Evolutionary conservation across 2,113 vertebrate species (phyloP).

Genomic region (Platysternon megacephalum): DNA sequence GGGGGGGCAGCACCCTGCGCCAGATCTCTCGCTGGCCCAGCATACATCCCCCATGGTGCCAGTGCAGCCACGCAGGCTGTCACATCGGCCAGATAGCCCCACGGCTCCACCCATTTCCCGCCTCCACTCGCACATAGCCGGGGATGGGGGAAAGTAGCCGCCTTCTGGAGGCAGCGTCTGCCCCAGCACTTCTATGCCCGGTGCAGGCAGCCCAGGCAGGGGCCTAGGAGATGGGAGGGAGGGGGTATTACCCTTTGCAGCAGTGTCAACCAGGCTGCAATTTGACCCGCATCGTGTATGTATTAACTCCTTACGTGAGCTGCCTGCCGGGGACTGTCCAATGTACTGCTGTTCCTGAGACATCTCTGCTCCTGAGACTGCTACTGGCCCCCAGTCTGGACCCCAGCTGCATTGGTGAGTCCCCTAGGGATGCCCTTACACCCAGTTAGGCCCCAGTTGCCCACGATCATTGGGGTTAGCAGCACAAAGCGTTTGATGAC

Average conservation of each 20-base stretch:
- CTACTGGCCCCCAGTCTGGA: background rate
- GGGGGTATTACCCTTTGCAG: background rate
- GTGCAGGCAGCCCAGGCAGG: no score
- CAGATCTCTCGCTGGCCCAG: no score
- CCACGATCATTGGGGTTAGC: no score
- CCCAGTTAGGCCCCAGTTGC: background rate
- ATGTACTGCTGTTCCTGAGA: background rate
- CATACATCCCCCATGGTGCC: no score
- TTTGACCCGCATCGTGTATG: background rate
- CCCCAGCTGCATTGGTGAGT: background rate
- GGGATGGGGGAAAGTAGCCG: background rate
- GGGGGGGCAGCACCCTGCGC: no score
- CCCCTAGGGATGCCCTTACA: background rate
- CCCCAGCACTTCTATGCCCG: no score
- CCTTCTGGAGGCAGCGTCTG: no score
- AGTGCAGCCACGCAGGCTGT: no score
- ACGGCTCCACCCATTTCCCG: no score
- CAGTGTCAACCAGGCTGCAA: background rate
- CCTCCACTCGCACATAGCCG: background rate
- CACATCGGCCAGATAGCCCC: no score
- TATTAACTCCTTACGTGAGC: background rate
- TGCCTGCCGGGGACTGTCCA: background rate
- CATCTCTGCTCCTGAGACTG: background rate
- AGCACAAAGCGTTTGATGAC: no score
- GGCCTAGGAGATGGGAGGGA: no score